Evolutionary conservation across 37 sponge, comb jelly and placozoan genomes (phyloP), one percentile per base, ranked within the genome.

Genomic region (Halisarca cf. caerulea): DNA sequence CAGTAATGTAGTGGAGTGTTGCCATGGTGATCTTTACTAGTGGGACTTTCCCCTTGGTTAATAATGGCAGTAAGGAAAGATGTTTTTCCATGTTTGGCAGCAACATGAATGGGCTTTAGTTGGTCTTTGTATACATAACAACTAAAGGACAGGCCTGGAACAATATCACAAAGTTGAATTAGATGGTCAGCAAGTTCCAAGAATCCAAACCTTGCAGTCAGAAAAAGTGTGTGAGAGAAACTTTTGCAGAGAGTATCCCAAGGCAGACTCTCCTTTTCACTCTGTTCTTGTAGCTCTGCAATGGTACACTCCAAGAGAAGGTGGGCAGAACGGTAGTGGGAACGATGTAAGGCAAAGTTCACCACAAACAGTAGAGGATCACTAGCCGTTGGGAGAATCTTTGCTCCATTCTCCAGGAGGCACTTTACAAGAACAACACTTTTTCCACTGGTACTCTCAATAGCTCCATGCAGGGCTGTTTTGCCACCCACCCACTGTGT

Each of bases 1-100:
- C 88, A 82, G 77, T 92, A 92, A 54, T 92, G 92, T 7, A 92
- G 89, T 5, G 89, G 86, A n/a, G 83, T 88, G 75, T 88, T 92
- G 54, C 83, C 62, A 59, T 81, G 82, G 23, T 33, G 6, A 34
- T 81, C 82, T 15, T n/a, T 60, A 18, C 66, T 62, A 72, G 73
- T 41, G 36, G 86, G 83, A 17, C 81, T 68, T 20, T 60, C 80
- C 3, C 81, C 78, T 57, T 86, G 54, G 15, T 23, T 32, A 6
- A 88, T 45, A 3, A 92, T 32, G 64, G 85, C 54, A n/a, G 82
- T 86, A 2, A 92, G 58, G 59, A 83, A 82, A 3, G 70, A 39
- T 2, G 82, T 79, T 33, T 83, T 83, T 18, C 87, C 87, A 53
- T 84, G 70, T 32, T 78, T 83, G 38, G 74, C 54, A 17, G 87